phyloP scores from a whole-genome alignment of 2,797 vertebrate species.

The Gymnodraco acuticeps region DNA sequence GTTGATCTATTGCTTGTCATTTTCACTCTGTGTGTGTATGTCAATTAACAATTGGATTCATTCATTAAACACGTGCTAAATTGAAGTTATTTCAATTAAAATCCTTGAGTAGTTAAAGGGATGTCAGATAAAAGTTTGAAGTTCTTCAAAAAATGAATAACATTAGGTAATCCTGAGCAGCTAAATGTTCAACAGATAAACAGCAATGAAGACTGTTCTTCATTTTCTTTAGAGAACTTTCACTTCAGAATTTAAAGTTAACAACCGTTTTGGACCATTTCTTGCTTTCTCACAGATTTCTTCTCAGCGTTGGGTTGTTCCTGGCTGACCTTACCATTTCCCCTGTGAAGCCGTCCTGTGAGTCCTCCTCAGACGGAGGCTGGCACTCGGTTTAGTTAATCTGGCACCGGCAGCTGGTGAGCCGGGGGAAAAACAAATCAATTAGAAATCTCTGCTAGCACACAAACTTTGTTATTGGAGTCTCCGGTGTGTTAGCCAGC shows the following conservation, averaged over 20 bases:
- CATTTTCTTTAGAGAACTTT: not conserved
- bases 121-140: not conserved
- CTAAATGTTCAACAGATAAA: not conserved
- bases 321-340: constrained; percentile 34
- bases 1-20: no score
- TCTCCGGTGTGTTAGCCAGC: constrained; percentile 72
- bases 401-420: constrained; percentile 70
- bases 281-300: not conserved
- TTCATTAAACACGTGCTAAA: not conserved
- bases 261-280: not conserved
- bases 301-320: not conserved
- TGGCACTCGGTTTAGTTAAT: constrained; percentile 62
- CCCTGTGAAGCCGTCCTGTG: constrained; percentile 21
- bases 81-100: not conserved
- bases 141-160: not conserved
- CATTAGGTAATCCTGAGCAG: not conserved
- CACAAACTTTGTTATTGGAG: constrained; percentile 63
- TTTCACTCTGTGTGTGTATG: not conserved
- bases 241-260: not conserved
- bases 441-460: constrained; percentile 68
- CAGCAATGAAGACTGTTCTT: not conserved
- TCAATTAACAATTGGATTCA: not conserved
- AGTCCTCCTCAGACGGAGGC: constrained; percentile 44
- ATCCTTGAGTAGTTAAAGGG: not conserved
- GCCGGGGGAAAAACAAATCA: constrained; percentile 67